These are phyloP conservation scores for Neodiprion fabricii DNA, from an alignment of 1,140 invertebrate species.

Conservation along the genomic window DNA sequence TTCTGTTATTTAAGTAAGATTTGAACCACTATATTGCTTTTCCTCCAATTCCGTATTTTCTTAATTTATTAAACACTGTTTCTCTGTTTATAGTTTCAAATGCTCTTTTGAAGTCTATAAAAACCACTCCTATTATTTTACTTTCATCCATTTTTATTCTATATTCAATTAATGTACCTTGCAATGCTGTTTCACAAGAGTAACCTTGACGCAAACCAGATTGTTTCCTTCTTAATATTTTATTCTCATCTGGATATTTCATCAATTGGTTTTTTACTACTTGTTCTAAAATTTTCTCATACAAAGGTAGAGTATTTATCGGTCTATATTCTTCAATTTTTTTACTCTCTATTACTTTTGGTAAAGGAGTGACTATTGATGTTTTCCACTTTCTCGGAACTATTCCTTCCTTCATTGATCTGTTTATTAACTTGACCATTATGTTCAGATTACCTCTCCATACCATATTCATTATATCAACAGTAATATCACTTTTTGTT, in stretches of 20 bases:
- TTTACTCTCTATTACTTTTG: background rate
- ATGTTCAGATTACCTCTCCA: background rate
- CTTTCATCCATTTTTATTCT: constrained; percentile 20
- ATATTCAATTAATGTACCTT: constrained; percentile 19
- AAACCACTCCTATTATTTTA: constrained; percentile 24
- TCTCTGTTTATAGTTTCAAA: constrained; percentile 33
- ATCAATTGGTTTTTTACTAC: background rate
- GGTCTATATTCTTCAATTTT: constrained; percentile 1
- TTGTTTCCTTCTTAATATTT: constrained; percentile 5
- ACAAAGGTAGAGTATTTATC: constrained; percentile 7
- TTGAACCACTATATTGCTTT: constrained; percentile 13
- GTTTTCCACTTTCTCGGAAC: constrained; percentile 1
- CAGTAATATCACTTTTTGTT: constrained; percentile 4
- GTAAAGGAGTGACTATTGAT: constrained; percentile 8
- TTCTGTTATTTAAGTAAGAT: constrained; percentile 17
- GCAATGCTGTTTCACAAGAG: constrained; percentile 8
- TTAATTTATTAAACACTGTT: constrained; percentile 21
- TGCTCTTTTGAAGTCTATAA: constrained; percentile 26
- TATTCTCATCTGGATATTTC: constrained; percentile 7
- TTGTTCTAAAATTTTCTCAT: constrained; percentile 9
- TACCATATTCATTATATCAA: background rate
- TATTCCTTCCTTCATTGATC: constrained; percentile 10
- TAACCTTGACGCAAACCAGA: background rate
- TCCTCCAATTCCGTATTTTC: constrained; percentile 22
- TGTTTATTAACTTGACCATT: constrained; percentile 1